Evolutionary conservation across 2,113 vertebrate species (phyloP), one percentile per base, ranked within the genome.

Genomic region (Rattus norvegicus): DNA sequence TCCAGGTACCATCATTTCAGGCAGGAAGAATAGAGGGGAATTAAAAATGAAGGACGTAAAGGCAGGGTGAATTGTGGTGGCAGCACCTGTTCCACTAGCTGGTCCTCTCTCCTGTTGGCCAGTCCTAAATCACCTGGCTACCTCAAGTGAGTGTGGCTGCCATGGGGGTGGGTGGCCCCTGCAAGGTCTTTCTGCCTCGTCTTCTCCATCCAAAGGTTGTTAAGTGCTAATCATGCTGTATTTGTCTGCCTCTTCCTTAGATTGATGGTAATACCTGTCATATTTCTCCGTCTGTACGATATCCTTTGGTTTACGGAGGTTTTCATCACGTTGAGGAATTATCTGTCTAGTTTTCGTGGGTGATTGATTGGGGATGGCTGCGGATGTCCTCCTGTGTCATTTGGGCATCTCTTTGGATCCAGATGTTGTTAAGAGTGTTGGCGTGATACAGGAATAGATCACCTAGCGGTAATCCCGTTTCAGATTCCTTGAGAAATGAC

Each of bases 281-380:
- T 81, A 47, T 65, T 93, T 61, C 39, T 93, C 2, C 14, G 1
- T 88, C 63, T 7, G 16, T 86, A 22, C 85, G 54, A 11, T 70
- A 24, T 39, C 17, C 90, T 91, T 65, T 76, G 83, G 59, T 22
- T 80, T 80, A 70, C 76, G 85, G 80, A 80, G 30, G 17, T 86
- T 96, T 93, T 67, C 90, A 75, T 94, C 59, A 26, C 65, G 52
- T 65, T 93, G 90, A 96, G 95, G 77, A 89, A 81, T 94, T 43
- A 33, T 2, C 73, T 86, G 39, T 76, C 83, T 84, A 2, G 22
- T 93, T 81, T 93, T 54, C 20, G 0, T 39, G 52, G 77, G 26
- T 91, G 72, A 72, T 83, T 76, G 81, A 52, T 86, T 86, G 36
- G 33, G 81, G 43, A 39, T 39, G 76, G 36, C 36, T 63, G 67